Evolutionary conservation across 2,888 invertebrate species (phyloP).

Genomic region (Caradrina kadenii): DNA sequence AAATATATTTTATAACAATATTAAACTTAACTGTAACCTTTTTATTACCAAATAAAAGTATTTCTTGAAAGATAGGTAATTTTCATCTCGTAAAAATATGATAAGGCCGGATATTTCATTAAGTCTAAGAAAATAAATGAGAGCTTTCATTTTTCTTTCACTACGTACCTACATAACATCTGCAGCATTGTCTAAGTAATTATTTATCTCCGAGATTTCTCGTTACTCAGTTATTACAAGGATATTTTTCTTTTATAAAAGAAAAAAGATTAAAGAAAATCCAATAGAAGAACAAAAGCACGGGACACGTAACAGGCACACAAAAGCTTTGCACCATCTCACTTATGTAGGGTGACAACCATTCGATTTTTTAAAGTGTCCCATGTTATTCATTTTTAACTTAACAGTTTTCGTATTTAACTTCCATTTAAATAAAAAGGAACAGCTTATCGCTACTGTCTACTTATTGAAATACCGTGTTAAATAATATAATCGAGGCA

Average conservation of each 20-base stretch:
- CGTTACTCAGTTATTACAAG: slow-evolving; percentile 55
- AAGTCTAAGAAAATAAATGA: slow-evolving; percentile 15
- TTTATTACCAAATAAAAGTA: background rate
- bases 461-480: too few relatives aligned
- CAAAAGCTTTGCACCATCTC: slow-evolving; percentile 69
- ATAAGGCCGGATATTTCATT: slow-evolving; percentile 14
- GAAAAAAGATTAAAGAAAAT: slow-evolving; percentile 63
- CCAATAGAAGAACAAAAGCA: slow-evolving; percentile 66
- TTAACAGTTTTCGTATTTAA: too few relatives aligned
- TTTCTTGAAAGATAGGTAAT: background rate
- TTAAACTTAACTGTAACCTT: too few relatives aligned
- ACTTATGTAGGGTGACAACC: slow-evolving; percentile 61
- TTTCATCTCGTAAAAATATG: background rate
- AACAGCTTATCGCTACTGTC: too few relatives aligned
- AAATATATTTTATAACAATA: background rate
- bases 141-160: slow-evolving; percentile 19
- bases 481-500: too few relatives aligned
- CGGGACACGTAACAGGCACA: slow-evolving; percentile 63
- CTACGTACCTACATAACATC: slow-evolving; percentile 24
- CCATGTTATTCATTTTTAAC: background rate
- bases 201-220: slow-evolving; percentile 52
- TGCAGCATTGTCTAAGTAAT: slow-evolving; percentile 34
- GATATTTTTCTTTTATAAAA: slow-evolving; percentile 50
- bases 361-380: background rate
- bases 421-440: too few relatives aligned